Base-by-base conservation (phyloP, 2,888 invertebrate genomes). In the Caenorhabditis auriculariae region DNA sequence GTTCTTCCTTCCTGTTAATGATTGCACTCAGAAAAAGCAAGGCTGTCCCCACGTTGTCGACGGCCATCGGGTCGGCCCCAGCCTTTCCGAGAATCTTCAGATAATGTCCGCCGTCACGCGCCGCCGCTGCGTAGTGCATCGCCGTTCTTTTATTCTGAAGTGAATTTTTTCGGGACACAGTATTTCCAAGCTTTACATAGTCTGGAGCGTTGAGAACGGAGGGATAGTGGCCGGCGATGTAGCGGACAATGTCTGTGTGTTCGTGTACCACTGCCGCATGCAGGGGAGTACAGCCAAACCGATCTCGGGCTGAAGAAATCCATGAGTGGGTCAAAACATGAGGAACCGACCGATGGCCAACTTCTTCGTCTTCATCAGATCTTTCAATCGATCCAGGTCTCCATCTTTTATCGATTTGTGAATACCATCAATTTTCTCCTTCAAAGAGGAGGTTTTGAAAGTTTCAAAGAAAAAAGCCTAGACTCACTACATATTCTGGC, bases 191-290 rank as follows among this genome's bases (percentile, higher is more conserved):
- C 32, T 32, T 63, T 45, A 82, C 82, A 70, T 83, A 83, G 51
- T 83, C 83, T 1, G 83, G 82, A 4, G 82, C 88, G 63, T 89
- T 88, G 45, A 90, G 86, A 15, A 92, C 91, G 85, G 92, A 91
- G 15, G 92, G 91, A 84, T 69, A 82, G 24, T 72, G 63, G 6
- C 71, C 69, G 26, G 79, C 80, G 55, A 93, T 92, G 75, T 91
- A 85, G 47, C 88, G 88, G 3, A 88, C 88, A 60, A 89, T 84
- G 82, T 89, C 89, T 12, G 80, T 80, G 56, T 80, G 75, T 46
- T 88, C 88, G 83, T 93, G 93, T 12, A 93, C 84, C 15, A 93
- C 89, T 0, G 92, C 92, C 48, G 92, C 87, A 81, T 94, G 94
- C 21, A 94, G 84, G 0, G 91, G 83, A 29, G 83, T 83, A 54